phyloP scores from a whole-genome alignment of 1,140 invertebrate genomes.

The Sarcophaga bullata region DNA sequence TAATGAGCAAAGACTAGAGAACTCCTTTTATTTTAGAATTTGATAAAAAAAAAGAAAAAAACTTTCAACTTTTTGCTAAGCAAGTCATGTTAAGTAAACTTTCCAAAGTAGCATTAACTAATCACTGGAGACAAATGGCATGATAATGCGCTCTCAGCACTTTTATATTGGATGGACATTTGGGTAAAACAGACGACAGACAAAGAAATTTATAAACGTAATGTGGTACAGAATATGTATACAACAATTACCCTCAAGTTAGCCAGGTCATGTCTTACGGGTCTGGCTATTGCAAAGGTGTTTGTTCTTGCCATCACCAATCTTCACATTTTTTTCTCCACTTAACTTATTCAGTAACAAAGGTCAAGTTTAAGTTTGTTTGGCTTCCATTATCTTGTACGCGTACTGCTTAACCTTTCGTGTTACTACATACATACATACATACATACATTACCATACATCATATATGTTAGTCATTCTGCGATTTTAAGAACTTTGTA shows the following conservation, averaged over 20 bases:
- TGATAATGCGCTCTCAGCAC: not conserved
- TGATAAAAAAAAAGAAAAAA: no score
- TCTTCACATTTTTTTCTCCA: not conserved
- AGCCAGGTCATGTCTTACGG: constrained; percentile 38
- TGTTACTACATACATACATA: not conserved
- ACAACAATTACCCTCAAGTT: constrained; percentile 35
- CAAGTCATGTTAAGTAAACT: no score
- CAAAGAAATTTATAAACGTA: not conserved
- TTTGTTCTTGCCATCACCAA: not conserved
- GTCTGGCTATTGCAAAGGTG: not conserved
- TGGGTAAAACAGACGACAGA: not conserved
- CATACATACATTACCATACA: no score
- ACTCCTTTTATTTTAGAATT: no score
- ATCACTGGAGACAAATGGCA: not conserved
- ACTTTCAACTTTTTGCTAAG: no score
- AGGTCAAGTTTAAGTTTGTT: constrained; percentile 39
- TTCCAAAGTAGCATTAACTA: not conserved
- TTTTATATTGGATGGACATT: not conserved
- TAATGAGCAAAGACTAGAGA: no score
- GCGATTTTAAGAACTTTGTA: constrained; percentile 7
- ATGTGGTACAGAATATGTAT: not conserved
- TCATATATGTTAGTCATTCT: not conserved
- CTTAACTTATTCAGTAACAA: not conserved
- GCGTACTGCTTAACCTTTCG: not conserved
- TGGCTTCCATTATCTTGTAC: constrained; percentile 18